A percentile compares a stretch with the other conserved stretches of the same genome.
phyloP scores from a whole-genome alignment of 2,113 vertebrate genomes.

The Malurus elegans region DNA sequence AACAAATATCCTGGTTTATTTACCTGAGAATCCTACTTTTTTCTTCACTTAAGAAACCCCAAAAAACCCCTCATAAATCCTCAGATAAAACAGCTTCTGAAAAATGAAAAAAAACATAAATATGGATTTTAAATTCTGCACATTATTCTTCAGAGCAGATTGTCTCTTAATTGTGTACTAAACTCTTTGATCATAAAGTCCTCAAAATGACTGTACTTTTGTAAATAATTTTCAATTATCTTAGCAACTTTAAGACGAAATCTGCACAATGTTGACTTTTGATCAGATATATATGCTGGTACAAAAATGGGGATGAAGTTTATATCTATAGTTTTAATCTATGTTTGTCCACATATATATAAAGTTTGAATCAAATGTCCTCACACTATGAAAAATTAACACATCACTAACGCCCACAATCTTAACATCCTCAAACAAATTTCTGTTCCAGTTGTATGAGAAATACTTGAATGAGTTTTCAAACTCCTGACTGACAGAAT shows the following conservation, averaged over 20 bases:
- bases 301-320: not conserved
- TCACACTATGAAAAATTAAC: not conserved
- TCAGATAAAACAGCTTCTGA: not conserved
- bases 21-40: not conserved
- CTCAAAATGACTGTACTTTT: not conserved
- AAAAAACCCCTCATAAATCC: accelerated
- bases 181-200: not conserved
- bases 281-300: not conserved
- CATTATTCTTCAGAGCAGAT: not conserved
- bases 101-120: not conserved
- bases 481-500: not conserved
- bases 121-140: not conserved
- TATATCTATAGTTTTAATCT: not conserved
- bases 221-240: not conserved
- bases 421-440: not conserved
- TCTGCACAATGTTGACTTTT: not conserved
- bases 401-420: not conserved
- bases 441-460: not conserved
- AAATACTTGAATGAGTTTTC: not conserved
- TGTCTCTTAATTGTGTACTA: not conserved
- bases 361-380: not conserved
- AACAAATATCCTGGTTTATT: not conserved
- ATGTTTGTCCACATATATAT: not conserved
- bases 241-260: not conserved
- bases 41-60: not conserved